These are phyloP conservation scores for Fregetta grallaria DNA, from an alignment of 2,113 vertebrate species.

Conservation along the genomic window DNA sequence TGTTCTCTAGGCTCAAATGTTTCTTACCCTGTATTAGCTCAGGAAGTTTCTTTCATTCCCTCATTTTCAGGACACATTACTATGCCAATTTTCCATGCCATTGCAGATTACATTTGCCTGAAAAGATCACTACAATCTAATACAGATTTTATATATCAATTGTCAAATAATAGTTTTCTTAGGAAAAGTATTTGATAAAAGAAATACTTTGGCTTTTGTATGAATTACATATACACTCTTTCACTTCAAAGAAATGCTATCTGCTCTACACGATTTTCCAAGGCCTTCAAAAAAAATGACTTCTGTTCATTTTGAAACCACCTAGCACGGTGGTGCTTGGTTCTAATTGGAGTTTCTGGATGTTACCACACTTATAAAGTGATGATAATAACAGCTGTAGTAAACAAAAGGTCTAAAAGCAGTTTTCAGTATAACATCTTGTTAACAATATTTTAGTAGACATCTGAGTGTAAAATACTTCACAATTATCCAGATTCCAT, in stretches of 20 bases:
- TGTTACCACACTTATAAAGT: background rate
- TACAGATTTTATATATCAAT: background rate
- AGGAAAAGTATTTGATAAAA: background rate
- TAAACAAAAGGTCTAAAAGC: background rate
- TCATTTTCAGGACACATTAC: background rate
- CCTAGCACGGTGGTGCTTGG: background rate
- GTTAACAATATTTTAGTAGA: background rate
- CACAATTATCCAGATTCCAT: background rate
- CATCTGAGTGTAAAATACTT: background rate
- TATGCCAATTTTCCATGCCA: background rate
- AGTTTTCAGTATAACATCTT: background rate
- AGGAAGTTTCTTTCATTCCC: background rate
- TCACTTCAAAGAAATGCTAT: background rate
- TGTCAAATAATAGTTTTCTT: conserved; percentile 10
- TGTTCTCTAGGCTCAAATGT: conserved; percentile 4
- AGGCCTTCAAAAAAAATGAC: background rate
- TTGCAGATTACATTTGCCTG: background rate
- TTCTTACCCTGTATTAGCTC: background rate
- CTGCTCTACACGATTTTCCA: background rate
- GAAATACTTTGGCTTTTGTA: background rate
- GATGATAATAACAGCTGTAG: background rate
- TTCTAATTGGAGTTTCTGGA: background rate
- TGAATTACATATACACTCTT: background rate
- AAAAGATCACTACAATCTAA: background rate
- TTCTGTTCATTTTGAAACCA: background rate